Conservation (phyloP, 2,113 vertebrate species). For the Rattus norvegicus region DNA sequence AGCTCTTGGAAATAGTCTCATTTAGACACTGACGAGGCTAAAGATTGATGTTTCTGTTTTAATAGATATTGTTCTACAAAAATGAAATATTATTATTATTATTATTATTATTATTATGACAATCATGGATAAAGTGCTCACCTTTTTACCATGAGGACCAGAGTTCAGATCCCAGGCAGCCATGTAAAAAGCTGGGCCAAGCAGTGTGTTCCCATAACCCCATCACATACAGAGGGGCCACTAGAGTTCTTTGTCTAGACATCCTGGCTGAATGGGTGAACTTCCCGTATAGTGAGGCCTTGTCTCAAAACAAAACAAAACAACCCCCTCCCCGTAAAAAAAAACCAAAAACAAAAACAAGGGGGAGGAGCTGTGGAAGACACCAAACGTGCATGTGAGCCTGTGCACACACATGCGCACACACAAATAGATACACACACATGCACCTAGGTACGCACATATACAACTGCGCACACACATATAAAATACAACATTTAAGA, state of each 20-base stretch:
- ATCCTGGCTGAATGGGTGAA: background rate
- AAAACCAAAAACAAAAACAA: background rate
- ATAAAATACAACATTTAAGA: background rate
- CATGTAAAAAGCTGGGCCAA: background rate
- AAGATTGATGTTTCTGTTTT: constrained; percentile 33
- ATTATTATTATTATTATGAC: background rate
- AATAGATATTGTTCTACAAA: constrained; percentile 5
- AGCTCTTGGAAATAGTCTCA: background rate
- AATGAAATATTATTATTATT: too few species aligned
- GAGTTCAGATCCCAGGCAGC: background rate
- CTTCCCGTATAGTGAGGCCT: background rate
- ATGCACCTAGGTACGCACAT: background rate
- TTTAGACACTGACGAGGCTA: background rate
- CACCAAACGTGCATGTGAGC: too few species aligned
- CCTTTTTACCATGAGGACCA: background rate
- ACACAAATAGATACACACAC: background rate
- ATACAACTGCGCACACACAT: background rate
- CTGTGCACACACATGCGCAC: background rate
- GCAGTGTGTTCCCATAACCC: background rate
- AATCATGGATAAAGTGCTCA: background rate
- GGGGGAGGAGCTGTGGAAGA: background rate
- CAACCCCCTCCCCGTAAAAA: too few species aligned
- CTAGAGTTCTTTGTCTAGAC: background rate
- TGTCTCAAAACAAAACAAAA: background rate
- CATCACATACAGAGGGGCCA: too few species aligned